Conservation (phyloP, 2,113 vertebrate genomes). For the Lasiurus cinereus region DNA sequence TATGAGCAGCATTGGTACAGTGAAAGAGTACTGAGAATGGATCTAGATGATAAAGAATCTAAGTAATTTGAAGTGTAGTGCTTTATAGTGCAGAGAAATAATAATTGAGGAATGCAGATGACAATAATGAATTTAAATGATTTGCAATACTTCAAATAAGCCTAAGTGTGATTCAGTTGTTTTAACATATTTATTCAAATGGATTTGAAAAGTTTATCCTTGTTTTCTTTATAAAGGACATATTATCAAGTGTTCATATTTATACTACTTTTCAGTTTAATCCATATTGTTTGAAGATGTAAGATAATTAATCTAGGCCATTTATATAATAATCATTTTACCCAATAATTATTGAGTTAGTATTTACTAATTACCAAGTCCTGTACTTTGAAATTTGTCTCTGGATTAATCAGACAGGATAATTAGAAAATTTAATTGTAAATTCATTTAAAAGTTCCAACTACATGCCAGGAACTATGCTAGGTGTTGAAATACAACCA, state of each 20-base stretch:
- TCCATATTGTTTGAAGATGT: constrained; percentile 48
- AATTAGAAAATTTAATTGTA: constrained; percentile 50
- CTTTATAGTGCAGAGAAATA: constrained; percentile 6
- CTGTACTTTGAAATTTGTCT: constrained; percentile 56
- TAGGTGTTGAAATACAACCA: neutral
- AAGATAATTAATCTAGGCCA: constrained; percentile 54
- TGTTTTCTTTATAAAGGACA: constrained; percentile 26
- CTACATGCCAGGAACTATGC: neutral
- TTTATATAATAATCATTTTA: constrained; percentile 33
- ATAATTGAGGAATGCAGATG: constrained; percentile 29
- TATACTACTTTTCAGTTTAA: neutral
- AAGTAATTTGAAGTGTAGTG: constrained; percentile 30
- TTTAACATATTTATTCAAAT: constrained; percentile 64
- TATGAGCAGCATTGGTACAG: neutral
- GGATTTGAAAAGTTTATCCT: constrained; percentile 46
- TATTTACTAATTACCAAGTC: constrained; percentile 29
- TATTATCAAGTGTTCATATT: constrained; percentile 56
- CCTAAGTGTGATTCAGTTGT: constrained; percentile 47
- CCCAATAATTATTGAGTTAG: constrained; percentile 47
- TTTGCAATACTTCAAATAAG: neutral
- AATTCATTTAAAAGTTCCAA: constrained; percentile 39
- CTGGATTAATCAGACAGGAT: constrained; percentile 59
- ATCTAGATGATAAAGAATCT: neutral
- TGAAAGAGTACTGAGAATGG: neutral
- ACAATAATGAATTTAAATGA: constrained; percentile 45